These are phyloP conservation scores for Globicephala melas DNA, from an alignment of 2,113 vertebrate species.

Conservation along the genomic window DNA sequence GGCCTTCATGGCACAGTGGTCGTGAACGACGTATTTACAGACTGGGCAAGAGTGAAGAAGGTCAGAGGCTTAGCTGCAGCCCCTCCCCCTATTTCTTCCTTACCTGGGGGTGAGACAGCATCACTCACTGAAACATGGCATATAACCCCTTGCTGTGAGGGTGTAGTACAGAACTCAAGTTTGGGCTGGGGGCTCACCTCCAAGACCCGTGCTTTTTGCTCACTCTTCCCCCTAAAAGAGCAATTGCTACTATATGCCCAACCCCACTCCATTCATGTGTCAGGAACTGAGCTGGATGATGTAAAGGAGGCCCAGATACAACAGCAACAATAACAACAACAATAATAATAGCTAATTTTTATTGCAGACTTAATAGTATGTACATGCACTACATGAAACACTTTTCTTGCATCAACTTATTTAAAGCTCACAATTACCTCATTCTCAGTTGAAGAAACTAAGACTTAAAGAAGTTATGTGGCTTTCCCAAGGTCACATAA, in stretches of 20 bases:
- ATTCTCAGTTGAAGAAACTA: neutral
- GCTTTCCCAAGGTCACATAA: neutral
- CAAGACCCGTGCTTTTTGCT: neutral
- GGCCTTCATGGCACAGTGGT: slow-evolving; percentile 91
- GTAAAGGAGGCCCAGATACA: neutral
- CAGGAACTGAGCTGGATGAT: neutral
- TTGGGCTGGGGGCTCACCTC: neutral
- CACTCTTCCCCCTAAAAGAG: neutral
- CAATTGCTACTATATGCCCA: neutral
- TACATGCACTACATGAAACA: neutral
- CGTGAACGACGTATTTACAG: slow-evolving; percentile 92
- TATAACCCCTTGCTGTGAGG: neutral
- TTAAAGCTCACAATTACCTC: neutral
- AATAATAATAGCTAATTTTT: neutral
- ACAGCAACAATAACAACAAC: neutral
- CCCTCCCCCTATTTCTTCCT: neutral
- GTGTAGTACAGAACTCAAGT: neutral
- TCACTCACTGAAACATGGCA: neutral
- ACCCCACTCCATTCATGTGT: neutral
- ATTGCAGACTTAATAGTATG: neutral
- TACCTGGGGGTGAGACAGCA: neutral
- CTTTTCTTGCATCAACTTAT: neutral
- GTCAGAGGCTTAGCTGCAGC: neutral
- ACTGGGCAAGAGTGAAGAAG: slow-evolving; percentile 79
- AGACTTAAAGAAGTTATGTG: neutral